These are phyloP conservation scores for Aphelinus atriplicis DNA, from an alignment of 1,140 invertebrate species.

Conservation along the genomic window DNA sequence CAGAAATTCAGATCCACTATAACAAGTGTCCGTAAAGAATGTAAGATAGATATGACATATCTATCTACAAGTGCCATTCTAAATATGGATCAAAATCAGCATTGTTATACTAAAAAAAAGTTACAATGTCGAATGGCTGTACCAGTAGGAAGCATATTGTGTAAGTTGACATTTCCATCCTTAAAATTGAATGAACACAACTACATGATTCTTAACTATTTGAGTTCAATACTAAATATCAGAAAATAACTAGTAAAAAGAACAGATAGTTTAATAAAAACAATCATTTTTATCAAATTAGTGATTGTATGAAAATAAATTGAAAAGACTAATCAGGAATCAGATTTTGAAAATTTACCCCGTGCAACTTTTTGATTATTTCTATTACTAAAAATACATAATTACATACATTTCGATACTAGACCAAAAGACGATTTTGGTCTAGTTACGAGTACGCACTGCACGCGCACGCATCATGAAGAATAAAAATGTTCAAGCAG, in stretches of 20 bases:
- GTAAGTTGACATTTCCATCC: not conserved
- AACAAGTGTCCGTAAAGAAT: conserved; percentile 19
- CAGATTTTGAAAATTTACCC: too few species aligned
- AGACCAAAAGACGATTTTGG: too few species aligned
- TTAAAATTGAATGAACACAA: not conserved
- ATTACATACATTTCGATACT: too few species aligned
- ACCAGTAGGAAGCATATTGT: not conserved
- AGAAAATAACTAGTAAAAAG: not conserved
- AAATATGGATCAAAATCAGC: conserved; percentile 17
- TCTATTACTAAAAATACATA: too few species aligned
- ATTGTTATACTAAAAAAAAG: conserved; percentile 25
- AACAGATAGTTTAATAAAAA: not conserved
- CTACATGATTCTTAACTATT: not conserved
- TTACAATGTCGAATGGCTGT: conserved; percentile 1
- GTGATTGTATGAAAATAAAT: too few species aligned
- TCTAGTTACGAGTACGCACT: too few species aligned
- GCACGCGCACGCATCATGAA: too few species aligned
- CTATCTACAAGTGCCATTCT: conserved; percentile 19
- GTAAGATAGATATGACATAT: conserved; percentile 27
- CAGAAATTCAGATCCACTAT: not conserved
- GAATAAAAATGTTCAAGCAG: too few species aligned
- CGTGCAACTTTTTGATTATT: too few species aligned
- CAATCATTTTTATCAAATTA: not conserved
- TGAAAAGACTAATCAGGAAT: too few species aligned
- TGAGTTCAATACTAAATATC: not conserved